Evolutionary conservation across 2,888 invertebrate genomes (phyloP).

Genomic region (Tetranychus piercei): DNA sequence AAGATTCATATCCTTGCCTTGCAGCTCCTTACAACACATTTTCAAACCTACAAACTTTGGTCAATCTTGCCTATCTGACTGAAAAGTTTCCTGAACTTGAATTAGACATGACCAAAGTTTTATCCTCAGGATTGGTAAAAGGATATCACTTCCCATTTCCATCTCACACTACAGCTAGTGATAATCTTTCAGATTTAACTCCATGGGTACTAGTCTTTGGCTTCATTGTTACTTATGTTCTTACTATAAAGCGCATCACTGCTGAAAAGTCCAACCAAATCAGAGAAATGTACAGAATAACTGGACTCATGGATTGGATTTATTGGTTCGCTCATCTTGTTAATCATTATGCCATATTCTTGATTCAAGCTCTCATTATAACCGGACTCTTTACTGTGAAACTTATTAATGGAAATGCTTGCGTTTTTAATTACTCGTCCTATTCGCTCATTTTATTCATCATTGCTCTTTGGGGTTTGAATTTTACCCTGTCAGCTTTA

Average conservation of each 20-base stretch:
- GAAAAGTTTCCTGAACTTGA: background rate
- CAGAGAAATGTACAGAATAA: constrained; percentile 21
- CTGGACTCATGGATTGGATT: constrained; percentile 21
- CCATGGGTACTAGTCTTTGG: constrained; percentile 6
- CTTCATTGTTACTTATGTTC: background rate
- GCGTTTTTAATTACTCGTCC: background rate
- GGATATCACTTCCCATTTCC: constrained; percentile 7
- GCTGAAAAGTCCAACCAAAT: constrained; percentile 20
- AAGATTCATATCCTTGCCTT: background rate
- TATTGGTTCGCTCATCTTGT: constrained; percentile 16
- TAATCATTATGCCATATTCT: constrained; percentile 18
- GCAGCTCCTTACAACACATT: background rate
- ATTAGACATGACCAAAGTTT: background rate
- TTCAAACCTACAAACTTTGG: background rate
- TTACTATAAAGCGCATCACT: constrained; percentile 16
- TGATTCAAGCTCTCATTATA: constrained; percentile 19
- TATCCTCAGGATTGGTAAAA: background rate
- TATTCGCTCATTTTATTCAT: background rate
- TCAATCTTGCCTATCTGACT: constrained; percentile 3
- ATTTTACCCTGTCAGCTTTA: background rate
- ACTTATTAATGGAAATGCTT: background rate
- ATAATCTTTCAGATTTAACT: background rate
- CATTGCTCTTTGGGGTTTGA: background rate
- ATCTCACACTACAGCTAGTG: background rate
- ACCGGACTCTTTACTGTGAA: constrained; percentile 17